Percentiles rank a stretch among this genome's conserved stretches.
Conservation (phyloP, 2,888 invertebrate species). For the Melanargia galathea region DNA sequence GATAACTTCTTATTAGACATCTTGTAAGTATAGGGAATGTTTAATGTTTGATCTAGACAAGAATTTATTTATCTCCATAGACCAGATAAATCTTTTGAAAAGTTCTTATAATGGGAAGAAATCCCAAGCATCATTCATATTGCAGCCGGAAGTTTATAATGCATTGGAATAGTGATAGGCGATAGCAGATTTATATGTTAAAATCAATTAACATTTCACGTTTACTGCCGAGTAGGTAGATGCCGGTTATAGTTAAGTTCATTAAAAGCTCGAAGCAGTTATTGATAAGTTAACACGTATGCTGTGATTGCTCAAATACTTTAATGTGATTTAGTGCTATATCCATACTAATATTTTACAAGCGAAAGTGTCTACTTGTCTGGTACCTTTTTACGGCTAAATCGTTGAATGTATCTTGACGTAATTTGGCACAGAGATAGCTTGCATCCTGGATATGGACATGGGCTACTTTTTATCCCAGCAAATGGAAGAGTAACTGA, state of each 20-base stretch:
- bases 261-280: conserved; percentile 8
- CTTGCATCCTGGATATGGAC: too few relatives aligned
- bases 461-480: too few relatives aligned
- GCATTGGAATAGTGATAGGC: conserved; percentile 1
- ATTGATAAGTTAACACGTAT: not conserved
- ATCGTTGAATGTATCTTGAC: too few relatives aligned
- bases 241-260: conserved; percentile 6
- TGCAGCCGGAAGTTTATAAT: conserved; percentile 4
- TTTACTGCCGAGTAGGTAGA: conserved; percentile 1
- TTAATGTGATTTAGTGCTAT: not conserved
- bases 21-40: too few relatives aligned
- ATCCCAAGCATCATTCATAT: not conserved
- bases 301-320: conserved; percentile 1
- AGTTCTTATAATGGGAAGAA: not conserved
- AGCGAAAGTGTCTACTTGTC: too few relatives aligned
- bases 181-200: conserved; percentile 19
- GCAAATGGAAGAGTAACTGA: too few relatives aligned
- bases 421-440: too few relatives aligned
- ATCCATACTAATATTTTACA: too few relatives aligned
- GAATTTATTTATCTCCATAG: too few relatives aligned
- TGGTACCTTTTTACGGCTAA: too few relatives aligned
- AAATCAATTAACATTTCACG: conserved; percentile 22
- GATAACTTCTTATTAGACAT: too few relatives aligned
- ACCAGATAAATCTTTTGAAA: not conserved
- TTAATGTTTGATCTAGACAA: too few relatives aligned